Percentiles rank a stretch among this genome's conserved stretches.
These are phyloP conservation scores for Ceyx cyanopectus DNA, from an alignment of 2,113 vertebrate genomes.

Conservation along the genomic window DNA sequence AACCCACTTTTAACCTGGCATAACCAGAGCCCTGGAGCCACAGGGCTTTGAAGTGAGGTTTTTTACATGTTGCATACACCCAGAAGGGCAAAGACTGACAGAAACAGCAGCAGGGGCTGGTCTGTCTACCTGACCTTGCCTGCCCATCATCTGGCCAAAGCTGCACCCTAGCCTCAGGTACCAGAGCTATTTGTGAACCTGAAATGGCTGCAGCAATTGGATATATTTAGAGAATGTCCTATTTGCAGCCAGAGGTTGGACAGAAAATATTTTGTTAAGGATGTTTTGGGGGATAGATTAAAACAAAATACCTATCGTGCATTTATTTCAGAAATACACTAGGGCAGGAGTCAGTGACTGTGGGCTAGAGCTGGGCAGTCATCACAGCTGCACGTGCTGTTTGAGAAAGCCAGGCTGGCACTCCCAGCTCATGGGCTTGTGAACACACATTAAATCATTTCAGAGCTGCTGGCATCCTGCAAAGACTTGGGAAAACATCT, in stretches of 20 bases:
- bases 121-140: background rate
- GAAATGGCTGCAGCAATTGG: background rate
- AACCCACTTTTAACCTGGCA: background rate
- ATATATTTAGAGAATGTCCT: slow-evolving; percentile 5
- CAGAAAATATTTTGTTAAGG: slow-evolving; percentile 53
- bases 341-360: background rate
- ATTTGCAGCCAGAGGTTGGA: background rate
- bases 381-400: rapidly evolving
- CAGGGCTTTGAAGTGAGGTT: background rate
- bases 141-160: slow-evolving; percentile 20
- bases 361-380: background rate
- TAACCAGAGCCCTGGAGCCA: background rate
- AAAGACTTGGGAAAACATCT: background rate
- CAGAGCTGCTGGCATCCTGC: background rate
- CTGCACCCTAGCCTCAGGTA: background rate
- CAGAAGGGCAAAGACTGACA: background rate
- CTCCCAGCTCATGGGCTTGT: background rate
- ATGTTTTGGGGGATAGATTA: background rate
- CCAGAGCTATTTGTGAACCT: slow-evolving; percentile 7
- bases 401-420: background rate
- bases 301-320: background rate
- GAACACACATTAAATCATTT: background rate
- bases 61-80: background rate
- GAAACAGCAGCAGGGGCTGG: slow-evolving; percentile 4
- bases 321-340: background rate